phyloP scores from a whole-genome alignment of 2,113 vertebrate genomes.

The Bostrychus sinensis region DNA sequence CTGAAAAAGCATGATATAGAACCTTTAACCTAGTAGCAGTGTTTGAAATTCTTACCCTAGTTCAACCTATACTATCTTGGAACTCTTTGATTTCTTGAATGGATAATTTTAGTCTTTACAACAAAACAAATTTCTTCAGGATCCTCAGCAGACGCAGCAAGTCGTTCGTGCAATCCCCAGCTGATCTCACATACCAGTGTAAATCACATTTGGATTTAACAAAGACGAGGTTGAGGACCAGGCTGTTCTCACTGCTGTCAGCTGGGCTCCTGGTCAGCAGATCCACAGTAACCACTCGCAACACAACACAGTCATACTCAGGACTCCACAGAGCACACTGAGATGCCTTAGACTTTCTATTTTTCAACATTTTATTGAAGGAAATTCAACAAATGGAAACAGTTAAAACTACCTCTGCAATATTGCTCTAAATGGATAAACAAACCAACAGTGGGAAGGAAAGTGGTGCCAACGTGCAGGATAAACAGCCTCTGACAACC shows the following conservation, averaged over 20 bases:
- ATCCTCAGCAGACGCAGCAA: conserved; percentile 32
- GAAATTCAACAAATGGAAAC: no score
- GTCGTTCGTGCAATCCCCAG: conserved; percentile 37
- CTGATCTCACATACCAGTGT: conserved; percentile 55
- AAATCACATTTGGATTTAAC: conserved; percentile 71
- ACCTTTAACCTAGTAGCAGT: no score
- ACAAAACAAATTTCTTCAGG: not conserved
- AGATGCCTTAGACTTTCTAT: no score
- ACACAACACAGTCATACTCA: conserved; percentile 20
- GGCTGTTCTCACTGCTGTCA: conserved; percentile 46
- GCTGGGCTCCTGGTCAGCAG: conserved; percentile 58
- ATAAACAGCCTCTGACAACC: no score
- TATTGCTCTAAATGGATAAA: no score
- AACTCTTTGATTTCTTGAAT: not conserved
- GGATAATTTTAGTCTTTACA: not conserved
- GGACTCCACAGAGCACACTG: not conserved
- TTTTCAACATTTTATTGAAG: no score
- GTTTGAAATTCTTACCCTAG: no score
- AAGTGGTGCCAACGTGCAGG: no score
- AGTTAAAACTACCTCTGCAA: no score
- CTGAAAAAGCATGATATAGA: no score
- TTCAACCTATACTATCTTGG: not conserved
- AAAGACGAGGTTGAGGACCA: conserved; percentile 55
- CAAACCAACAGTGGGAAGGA: no score
- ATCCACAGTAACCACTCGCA: conserved; percentile 40